Evolutionary conservation across 2,888 invertebrate genomes (phyloP).

Genomic region (Lepidochrysops patricia): DNA sequence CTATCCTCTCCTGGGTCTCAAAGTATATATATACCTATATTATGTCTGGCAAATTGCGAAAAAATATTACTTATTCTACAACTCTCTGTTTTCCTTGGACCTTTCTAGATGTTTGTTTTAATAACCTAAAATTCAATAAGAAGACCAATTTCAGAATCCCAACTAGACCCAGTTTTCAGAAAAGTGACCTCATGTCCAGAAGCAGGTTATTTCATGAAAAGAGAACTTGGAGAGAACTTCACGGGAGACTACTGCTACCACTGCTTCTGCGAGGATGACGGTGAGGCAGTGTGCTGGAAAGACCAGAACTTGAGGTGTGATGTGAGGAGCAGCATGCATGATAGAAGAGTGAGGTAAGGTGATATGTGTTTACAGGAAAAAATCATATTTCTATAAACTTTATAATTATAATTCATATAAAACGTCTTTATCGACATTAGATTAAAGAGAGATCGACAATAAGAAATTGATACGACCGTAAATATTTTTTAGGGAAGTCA

Average conservation of each 20-base stretch:
- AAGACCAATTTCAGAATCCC: not conserved
- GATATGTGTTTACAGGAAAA: not conserved
- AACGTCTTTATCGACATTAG: too few species aligned
- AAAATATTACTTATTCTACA: too few species aligned
- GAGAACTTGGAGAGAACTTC: conserved; percentile 29
- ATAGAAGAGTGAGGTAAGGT: conserved; percentile 35
- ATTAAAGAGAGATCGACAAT: too few species aligned
- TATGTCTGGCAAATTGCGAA: too few species aligned
- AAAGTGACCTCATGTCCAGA: conserved; percentile 37
- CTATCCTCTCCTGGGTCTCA: too few species aligned
- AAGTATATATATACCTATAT: too few species aligned
- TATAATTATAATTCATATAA: not conserved
- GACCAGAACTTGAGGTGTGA: conserved; percentile 40
- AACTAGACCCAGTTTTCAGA: conserved; percentile 27
- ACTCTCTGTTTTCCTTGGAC: too few species aligned
- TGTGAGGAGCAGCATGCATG: conserved; percentile 32
- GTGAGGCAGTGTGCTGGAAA: conserved; percentile 43
- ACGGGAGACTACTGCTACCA: conserved; percentile 36
- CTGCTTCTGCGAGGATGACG: conserved; percentile 47
- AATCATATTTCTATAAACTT: not conserved
- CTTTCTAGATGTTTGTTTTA: too few species aligned
- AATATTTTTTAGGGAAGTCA: too few species aligned
- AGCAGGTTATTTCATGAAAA: conserved; percentile 42
- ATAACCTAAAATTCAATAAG: too few species aligned
- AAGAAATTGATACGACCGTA: too few species aligned